Evolutionary conservation across 53 echinoderm and acorn worm species (phyloP).

Genomic region (Zoroaster sp.): DNA sequence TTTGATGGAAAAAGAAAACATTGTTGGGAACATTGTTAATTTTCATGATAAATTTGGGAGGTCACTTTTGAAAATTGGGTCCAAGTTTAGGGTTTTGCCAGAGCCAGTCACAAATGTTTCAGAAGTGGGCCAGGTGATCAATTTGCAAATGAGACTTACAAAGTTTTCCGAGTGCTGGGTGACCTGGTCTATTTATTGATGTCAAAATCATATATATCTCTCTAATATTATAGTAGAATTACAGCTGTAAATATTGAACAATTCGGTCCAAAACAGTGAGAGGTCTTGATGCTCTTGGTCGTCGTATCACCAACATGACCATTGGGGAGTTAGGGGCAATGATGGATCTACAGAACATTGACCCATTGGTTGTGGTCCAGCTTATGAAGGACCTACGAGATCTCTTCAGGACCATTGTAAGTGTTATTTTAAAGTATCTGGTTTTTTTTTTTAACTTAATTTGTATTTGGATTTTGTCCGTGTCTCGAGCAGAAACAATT

Average conservation of each 20-base stretch:
- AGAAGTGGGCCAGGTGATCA: too few species aligned
- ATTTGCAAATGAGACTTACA: neutral
- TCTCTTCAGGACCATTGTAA: slow-evolving; percentile 52
- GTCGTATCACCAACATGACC: slow-evolving; percentile 60
- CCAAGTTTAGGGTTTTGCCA: too few species aligned
- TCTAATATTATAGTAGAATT: neutral
- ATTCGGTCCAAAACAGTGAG: neutral
- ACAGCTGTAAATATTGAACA: neutral
- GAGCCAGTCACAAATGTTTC: too few species aligned
- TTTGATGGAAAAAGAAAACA: too few species aligned
- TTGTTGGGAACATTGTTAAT: too few species aligned
- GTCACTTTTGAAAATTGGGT: too few species aligned
- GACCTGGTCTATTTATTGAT: neutral
- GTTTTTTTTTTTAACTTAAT: neutral
- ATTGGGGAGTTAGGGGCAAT: slow-evolving; percentile 63
- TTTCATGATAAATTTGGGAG: too few species aligned
- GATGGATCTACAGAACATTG: slow-evolving; percentile 58
- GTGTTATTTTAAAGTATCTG: neutral
- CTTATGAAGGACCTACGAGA: slow-evolving; percentile 47
- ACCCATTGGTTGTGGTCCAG: slow-evolving; percentile 26
- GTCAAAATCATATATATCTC: neutral
- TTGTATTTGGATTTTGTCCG: neutral
- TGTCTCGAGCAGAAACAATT: neutral
- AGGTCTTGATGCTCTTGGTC: slow-evolving; percentile 43
- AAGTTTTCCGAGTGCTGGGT: neutral